Evolutionary conservation across 2,888 invertebrate species (phyloP).

Genomic region (Dilophus febrilis): DNA sequence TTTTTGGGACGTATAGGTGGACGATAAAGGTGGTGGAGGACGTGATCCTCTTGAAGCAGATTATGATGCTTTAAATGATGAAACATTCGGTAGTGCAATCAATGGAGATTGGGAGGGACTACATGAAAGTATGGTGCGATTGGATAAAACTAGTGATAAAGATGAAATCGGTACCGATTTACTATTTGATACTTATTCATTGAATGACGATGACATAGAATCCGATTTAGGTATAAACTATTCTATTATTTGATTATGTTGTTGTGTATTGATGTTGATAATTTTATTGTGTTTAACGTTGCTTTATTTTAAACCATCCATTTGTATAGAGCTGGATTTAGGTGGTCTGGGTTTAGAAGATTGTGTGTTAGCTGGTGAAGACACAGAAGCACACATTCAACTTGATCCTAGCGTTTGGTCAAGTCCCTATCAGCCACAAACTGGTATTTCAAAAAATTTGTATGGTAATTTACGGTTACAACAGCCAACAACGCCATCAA

Average conservation of each 20-base stretch:
- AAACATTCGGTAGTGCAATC: conserved; percentile 73
- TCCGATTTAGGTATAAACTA: conserved; percentile 19
- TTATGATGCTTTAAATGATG: conserved; percentile 82
- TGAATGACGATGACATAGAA: conserved; percentile 19
- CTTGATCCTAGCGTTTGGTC: conserved; percentile 34
- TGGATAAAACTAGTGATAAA: conserved; percentile 31
- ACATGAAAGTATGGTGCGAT: conserved; percentile 49
- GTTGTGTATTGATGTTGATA: background rate
- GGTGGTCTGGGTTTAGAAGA: conserved; percentile 27
- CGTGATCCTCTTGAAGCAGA: conserved; percentile 55
- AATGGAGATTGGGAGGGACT: conserved; percentile 57
- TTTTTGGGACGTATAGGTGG: conserved; percentile 13
- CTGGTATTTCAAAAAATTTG: conserved; percentile 1
- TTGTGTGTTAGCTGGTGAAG: conserved; percentile 23
- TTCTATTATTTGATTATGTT: background rate
- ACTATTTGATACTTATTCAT: conserved; percentile 15
- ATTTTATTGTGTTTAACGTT: background rate
- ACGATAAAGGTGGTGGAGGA: conserved; percentile 27
- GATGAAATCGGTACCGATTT: conserved; percentile 19
- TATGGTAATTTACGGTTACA: no score
- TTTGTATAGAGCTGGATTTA: conserved; percentile 24
- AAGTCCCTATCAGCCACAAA: conserved; percentile 21
- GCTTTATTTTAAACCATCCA: no score
- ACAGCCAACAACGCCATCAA: conserved; percentile 10
- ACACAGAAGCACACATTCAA: conserved; percentile 21